Base-by-base conservation (phyloP, 2,797 vertebrate species). In the Anguilla marmorata region DNA sequence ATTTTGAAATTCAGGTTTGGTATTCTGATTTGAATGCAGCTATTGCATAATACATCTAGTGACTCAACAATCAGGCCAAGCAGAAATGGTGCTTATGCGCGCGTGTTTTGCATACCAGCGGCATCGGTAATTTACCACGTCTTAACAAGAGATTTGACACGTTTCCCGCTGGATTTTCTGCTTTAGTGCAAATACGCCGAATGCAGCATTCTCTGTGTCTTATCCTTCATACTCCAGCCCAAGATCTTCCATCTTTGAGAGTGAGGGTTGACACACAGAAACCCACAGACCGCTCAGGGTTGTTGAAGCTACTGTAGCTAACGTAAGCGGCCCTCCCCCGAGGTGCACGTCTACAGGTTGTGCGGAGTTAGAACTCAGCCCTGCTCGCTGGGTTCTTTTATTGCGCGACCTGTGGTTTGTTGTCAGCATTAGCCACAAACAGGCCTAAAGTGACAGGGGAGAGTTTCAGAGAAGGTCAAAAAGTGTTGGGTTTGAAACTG, bases 21-120 rank as follows among this genome's bases (percentile, higher is more conserved):
- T 76, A 8, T 74, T 88, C 85, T 88, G 82, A 85, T 86, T 88
- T 87, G 86, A 86, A 74, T 91, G 91, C 90, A 91, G 91, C 91
- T 89, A 92, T 93, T 93, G 90, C 89, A 92, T 93, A 93, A 94
- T 60, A 33, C 86, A 90, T 90, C 90, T 90, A 88, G 90, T 93
- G 92, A 91, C 88, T 92, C 90, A 91, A 92, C 86, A 86, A 90
- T 85, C 60, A 90, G 89, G 85, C 89, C 85, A 74, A 89, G 80
- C 83, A 50, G 85, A 82, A 90, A 87, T 87, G 88, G 87, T 90
- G 89, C 84, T 87, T 91, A 50, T 91, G 88, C 88, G 83, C 90
- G 90, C 86, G 89, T 93, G 87, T 88, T 89, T 76, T 74, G 87
- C 54, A 24, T 27, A 54, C 41, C 54, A 54, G 86, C n/a, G 63